phyloP scores from a whole-genome alignment of 2,888 invertebrate genomes.

The Hypomecis punctinalis region DNA sequence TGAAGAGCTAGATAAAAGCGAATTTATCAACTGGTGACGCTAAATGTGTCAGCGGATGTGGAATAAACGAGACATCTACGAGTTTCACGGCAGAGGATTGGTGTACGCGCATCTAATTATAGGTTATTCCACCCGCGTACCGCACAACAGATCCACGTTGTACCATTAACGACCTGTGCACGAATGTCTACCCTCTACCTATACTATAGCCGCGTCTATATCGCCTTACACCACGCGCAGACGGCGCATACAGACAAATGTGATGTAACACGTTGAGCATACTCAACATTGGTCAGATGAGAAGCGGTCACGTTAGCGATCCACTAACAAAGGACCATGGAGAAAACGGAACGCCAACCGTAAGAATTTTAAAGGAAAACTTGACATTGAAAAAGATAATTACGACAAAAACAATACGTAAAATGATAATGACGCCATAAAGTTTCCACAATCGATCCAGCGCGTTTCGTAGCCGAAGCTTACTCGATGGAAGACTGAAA shows the following conservation, averaged over 20 bases:
- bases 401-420: conserved; percentile 58
- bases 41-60: conserved; percentile 65
- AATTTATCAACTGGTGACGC: conserved; percentile 52
- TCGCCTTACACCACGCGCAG: conserved; percentile 54
- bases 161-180: conserved; percentile 79
- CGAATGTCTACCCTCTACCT: conserved; percentile 68
- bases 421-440: conserved; percentile 66
- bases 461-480: conserved; percentile 50
- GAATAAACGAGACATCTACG: conserved; percentile 71
- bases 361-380: conserved; percentile 45
- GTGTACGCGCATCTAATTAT: conserved; percentile 82
- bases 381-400: conserved; percentile 64
- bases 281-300: conserved; percentile 50
- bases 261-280: conserved; percentile 68
- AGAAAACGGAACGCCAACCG: conserved; percentile 45
- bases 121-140: conserved; percentile 82
- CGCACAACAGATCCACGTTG: conserved; percentile 77
- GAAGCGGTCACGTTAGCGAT: background rate
- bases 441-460: conserved; percentile 63
- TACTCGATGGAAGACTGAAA: conserved; percentile 57
- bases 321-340: conserved; percentile 41
- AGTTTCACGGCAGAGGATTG: conserved; percentile 71
- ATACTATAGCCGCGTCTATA: conserved; percentile 50
- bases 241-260: conserved; percentile 58
- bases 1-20: conserved; percentile 40